A percentile compares a stretch with the other conserved stretches of the same genome.
These are phyloP conservation scores for Ceratotherium simum DNA, from an alignment of 2,113 vertebrate genomes.

Conservation along the genomic window DNA sequence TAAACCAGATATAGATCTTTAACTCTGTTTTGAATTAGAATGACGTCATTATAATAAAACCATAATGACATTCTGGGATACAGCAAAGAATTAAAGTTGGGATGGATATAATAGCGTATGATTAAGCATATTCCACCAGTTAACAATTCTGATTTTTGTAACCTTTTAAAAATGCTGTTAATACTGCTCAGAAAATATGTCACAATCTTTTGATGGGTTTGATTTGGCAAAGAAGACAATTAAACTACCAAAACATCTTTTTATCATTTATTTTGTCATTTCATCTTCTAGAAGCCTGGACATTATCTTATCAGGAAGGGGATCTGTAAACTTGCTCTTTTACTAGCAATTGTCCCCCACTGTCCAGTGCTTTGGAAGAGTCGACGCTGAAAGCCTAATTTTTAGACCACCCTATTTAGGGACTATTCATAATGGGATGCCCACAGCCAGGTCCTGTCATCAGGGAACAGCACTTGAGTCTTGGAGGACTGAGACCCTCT, in stretches of 20 bases:
- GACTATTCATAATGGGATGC: neutral
- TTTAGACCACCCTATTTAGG: neutral
- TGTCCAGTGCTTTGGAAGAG: neutral
- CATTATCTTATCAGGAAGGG: neutral
- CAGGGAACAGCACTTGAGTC: neutral
- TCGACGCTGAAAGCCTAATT: neutral
- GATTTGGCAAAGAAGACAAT: neutral
- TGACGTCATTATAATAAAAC: neutral
- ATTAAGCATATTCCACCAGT: neutral
- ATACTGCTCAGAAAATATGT: slow-evolving; percentile 44
- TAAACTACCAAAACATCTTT: neutral
- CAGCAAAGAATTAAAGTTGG: neutral
- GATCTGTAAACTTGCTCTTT: neutral
- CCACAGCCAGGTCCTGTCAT: no score
- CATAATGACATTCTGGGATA: neutral
- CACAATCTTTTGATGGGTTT: neutral
- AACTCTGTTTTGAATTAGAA: neutral
- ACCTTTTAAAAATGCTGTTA: slow-evolving; percentile 40
- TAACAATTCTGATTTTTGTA: slow-evolving; percentile 34
- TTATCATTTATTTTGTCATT: neutral
- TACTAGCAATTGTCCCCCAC: no score
- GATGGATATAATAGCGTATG: neutral
- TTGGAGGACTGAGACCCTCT: rapidly evolving
- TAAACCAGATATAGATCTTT: slow-evolving; percentile 28
- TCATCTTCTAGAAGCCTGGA: neutral